A percentile compares a stretch with the other conserved stretches of the same genome.
Conservation (phyloP, 2,113 vertebrate species). For the Brachypodius melanocephalos region DNA sequence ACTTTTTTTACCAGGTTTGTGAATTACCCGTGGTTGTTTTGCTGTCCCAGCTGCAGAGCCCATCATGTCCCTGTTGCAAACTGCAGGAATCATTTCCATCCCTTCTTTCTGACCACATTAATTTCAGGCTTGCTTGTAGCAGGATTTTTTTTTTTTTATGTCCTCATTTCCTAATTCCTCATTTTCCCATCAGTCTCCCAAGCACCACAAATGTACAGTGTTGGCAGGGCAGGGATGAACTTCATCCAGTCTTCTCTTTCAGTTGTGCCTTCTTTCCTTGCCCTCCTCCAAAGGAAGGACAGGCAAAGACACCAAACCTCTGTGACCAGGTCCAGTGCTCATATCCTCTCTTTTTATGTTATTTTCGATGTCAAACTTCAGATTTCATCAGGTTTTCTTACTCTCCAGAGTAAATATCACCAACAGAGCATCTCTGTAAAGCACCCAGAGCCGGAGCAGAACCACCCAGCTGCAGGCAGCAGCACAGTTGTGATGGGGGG, state of each 20-base stretch:
- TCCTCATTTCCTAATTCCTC: background rate
- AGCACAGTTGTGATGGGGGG: background rate
- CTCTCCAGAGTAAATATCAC: background rate
- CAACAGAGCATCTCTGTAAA: background rate
- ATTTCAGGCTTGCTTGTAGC: background rate
- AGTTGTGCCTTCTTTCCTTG: background rate
- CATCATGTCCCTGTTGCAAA: background rate
- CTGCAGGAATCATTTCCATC: accelerated
- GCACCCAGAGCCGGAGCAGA: background rate
- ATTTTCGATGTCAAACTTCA: background rate
- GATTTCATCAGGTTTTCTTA: background rate
- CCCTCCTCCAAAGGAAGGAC: background rate
- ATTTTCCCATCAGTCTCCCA: background rate
- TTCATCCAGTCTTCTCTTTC: background rate
- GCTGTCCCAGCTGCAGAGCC: background rate
- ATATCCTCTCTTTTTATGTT: background rate
- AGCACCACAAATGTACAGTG: accelerated
- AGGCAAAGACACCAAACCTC: background rate
- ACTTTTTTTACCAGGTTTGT: background rate
- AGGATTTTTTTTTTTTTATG: background rate
- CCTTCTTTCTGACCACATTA: background rate
- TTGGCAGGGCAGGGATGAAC: accelerated
- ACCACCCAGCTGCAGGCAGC: background rate
- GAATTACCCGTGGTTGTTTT: background rate
- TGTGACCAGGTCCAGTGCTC: background rate